A percentile compares a stretch with the other conserved stretches of the same genome.
Conservation (phyloP, 1,140 invertebrate species). For the Hesperophylax magnus region DNA sequence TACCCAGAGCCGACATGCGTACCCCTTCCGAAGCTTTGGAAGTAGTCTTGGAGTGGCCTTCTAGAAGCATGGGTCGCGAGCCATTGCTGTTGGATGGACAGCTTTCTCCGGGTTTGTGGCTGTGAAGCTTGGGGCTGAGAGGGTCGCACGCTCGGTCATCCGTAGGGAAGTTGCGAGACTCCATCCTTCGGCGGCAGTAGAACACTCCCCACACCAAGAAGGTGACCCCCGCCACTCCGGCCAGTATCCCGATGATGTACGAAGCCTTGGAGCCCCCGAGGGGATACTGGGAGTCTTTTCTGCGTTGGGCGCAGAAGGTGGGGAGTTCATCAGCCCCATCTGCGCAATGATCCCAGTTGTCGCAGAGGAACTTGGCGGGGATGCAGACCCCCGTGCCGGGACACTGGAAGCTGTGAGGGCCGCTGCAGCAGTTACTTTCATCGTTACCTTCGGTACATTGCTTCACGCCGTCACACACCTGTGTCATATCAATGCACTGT, state of each 20-base stretch:
- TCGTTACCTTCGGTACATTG: constrained; percentile 82
- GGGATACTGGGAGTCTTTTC: constrained; percentile 57
- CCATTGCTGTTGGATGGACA: constrained; percentile 63
- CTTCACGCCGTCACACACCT: constrained; percentile 80
- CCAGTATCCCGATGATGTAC: constrained; percentile 65
- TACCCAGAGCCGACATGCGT: constrained; percentile 76
- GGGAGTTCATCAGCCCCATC: constrained; percentile 81
- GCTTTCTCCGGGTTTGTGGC: constrained; percentile 15
- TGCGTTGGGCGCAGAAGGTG: constrained; percentile 70
- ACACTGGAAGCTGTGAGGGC: constrained; percentile 77
- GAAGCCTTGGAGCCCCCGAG: constrained; percentile 68
- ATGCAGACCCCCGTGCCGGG: constrained; percentile 74
- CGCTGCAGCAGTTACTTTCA: constrained; percentile 75
- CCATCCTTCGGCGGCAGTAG: constrained; percentile 65
- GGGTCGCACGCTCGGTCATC: constrained; percentile 76
- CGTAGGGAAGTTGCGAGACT: constrained; percentile 65
- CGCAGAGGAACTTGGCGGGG: constrained; percentile 73
- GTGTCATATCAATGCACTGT: constrained; percentile 81
- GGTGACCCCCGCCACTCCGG: constrained; percentile 67
- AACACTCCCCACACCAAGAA: constrained; percentile 67
- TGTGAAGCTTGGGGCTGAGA: constrained; percentile 63
- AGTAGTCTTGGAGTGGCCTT: constrained; percentile 56
- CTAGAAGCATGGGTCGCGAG: constrained; percentile 60
- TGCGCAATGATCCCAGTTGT: constrained; percentile 80
- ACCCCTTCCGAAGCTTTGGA: constrained; percentile 70